Evolutionary conservation across 2,888 invertebrate species (phyloP), one percentile per base, ranked within the genome.

Genomic region (Eubasilissa splendida): DNA sequence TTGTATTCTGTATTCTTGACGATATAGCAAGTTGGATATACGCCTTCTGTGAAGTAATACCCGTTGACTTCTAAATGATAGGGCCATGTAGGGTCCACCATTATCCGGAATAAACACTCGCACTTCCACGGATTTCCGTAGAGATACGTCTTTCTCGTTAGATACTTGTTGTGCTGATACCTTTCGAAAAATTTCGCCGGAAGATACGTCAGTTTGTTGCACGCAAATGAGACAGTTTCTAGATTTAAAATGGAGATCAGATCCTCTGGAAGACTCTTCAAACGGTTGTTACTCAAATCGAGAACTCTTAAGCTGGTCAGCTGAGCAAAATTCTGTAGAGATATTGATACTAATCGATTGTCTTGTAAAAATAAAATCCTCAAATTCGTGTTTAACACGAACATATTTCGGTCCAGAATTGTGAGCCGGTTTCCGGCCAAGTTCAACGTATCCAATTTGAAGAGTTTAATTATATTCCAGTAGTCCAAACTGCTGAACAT

Each of bases 81-180:
- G 3, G 42, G n/a, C 8, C 52, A 50, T 11, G 42, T 22, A 22
- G 22, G 1, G 22, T 22, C 22, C 22, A 12, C 1, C 22, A 56
- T 31, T 8, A 70, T n/a, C 3, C 14, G 52, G 31, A 53, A 14
- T 2, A 71, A 31, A 54, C 71, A 71, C 1, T 31, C 71, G n/a
- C 71, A 71, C 12, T 54, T n/a, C 71, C 71, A 71, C 10, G 71
- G 71, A 12, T 71, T 71, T 12, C 71, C 71, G 4, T 71, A 56
- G 8, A 54, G 54, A 12, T 22, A 54, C 12, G 56, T 31, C 12
- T 12, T 10, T 22, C 22, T 14, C 11, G 33, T 42, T 5, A 54
- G 1, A 22, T 22, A 22, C 22, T 22, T 22, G 22, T 22, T 22
- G 22, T 22, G 22, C 22, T 22, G 22, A 11, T 54, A 56, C 7